Evolutionary conservation across 2,113 vertebrate genomes (phyloP).

Genomic region (Centropristis striata): DNA sequence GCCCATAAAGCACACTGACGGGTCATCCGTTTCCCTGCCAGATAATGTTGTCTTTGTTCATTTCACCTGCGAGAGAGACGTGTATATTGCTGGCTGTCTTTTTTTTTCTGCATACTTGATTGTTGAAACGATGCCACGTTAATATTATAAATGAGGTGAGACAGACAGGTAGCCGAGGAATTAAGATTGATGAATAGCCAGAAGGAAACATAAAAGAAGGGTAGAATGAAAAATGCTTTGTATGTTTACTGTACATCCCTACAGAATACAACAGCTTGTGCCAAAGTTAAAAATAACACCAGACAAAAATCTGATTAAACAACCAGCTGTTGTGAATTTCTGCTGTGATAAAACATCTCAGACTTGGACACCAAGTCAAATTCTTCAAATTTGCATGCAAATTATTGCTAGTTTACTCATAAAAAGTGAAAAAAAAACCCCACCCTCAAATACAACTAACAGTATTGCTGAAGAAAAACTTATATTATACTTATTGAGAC

Average conservation of each 20-base stretch:
- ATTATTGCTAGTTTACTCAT: too few species aligned
- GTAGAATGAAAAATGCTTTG: neutral
- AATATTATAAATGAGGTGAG: constrained; percentile 32
- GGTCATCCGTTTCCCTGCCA: constrained; percentile 57
- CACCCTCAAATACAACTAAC: too few species aligned
- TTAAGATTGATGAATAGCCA: constrained; percentile 29
- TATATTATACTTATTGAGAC: too few species aligned
- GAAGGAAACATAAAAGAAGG: neutral
- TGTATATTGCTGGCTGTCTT: constrained; percentile 43
- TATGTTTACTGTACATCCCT: neutral
- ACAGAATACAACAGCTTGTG: neutral
- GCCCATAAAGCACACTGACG: constrained; percentile 53
- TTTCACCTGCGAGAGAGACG: constrained; percentile 53
- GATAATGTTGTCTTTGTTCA: constrained; percentile 70
- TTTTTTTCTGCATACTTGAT: constrained; percentile 3
- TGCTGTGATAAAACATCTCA: neutral
- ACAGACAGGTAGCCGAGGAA: neutral
- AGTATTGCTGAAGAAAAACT: too few species aligned
- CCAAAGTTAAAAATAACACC: neutral
- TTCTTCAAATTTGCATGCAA: neutral
- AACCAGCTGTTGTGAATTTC: neutral
- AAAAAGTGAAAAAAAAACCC: too few species aligned
- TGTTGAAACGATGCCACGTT: constrained; percentile 24
- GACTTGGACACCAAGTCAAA: neutral
- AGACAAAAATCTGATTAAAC: neutral